phyloP scores from a whole-genome alignment of 2,888 invertebrate species.

The Drosophila austrosaltans region DNA sequence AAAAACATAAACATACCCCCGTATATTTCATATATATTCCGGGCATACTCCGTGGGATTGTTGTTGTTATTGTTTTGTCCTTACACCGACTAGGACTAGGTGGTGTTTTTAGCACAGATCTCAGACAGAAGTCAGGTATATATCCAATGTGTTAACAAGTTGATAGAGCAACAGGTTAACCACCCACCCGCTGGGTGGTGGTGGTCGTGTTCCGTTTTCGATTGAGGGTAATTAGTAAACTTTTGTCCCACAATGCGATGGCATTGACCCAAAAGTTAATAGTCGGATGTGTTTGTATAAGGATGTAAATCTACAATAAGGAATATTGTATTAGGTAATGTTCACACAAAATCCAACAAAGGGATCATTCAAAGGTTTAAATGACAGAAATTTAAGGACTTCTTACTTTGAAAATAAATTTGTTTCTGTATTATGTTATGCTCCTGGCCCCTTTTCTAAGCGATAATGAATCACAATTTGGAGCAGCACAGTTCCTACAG shows the following conservation, averaged over 20 bases:
- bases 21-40: constrained; percentile 17
- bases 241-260: constrained; percentile 37
- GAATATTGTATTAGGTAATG: constrained; percentile 11
- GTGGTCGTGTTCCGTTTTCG: constrained; percentile 15
- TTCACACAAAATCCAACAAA: not conserved
- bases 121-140: constrained; percentile 43
- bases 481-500: constrained; percentile 40
- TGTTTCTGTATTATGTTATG: no score
- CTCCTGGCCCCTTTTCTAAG: constrained; percentile 33
- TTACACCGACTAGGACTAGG: constrained; percentile 33
- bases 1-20: constrained; percentile 75
- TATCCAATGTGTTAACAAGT: constrained; percentile 42
- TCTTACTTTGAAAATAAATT: no score
- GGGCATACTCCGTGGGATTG: constrained; percentile 1
- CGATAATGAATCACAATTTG: constrained; percentile 39
- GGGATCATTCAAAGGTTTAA: no score
- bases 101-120: constrained; percentile 49
- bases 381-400: no score
- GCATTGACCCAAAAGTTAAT: constrained; percentile 49
- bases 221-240: constrained; percentile 53
- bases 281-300: not conserved
- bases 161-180: constrained; percentile 61
- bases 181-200: constrained; percentile 50
- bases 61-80: constrained; percentile 7
- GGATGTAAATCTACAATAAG: not conserved